These are phyloP conservation scores for Antrozous pallidus DNA, from an alignment of 2,797 vertebrate genomes.

Conservation along the genomic window DNA sequence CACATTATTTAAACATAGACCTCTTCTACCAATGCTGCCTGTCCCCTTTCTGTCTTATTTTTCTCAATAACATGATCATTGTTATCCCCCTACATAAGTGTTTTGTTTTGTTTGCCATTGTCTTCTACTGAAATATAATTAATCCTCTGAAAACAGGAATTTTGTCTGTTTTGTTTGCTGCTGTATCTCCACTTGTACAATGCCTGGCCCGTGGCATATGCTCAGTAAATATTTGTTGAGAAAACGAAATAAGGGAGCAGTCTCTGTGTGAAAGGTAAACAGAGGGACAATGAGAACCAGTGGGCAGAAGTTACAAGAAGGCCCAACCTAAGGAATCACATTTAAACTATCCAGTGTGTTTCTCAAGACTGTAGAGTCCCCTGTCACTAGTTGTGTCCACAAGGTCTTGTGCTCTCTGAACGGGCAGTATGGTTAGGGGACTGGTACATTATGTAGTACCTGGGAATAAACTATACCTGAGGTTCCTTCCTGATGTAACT, in stretches of 20 bases:
- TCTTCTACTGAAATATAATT: not conserved
- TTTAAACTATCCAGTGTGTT: not conserved
- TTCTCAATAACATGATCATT: not conserved
- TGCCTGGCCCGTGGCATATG: not conserved
- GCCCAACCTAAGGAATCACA: not conserved
- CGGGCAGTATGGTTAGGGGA: rapidly evolving
- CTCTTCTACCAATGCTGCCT: not conserved
- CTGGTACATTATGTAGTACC: rapidly evolving
- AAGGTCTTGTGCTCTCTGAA: not conserved
- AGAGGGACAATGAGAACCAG: not conserved
- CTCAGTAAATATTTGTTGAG: not conserved
- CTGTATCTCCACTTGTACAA: not conserved
- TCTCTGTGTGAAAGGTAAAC: not conserved
- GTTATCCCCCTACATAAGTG: not conserved
- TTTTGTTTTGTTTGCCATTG: not conserved
- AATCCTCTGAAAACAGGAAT: not conserved
- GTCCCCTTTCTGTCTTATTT: not conserved
- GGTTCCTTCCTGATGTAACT: not conserved
- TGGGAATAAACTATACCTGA: not conserved
- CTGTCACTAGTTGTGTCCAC: not conserved
- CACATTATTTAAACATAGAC: not conserved
- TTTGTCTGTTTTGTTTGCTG: not conserved
- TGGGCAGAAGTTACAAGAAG: not conserved
- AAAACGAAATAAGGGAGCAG: not conserved
- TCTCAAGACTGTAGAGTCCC: not conserved